A percentile compares a stretch with the other conserved stretches of the same genome.
These are phyloP conservation scores for Selene dorsalis DNA, from an alignment of 2,797 vertebrate genomes.

Conservation along the genomic window DNA sequence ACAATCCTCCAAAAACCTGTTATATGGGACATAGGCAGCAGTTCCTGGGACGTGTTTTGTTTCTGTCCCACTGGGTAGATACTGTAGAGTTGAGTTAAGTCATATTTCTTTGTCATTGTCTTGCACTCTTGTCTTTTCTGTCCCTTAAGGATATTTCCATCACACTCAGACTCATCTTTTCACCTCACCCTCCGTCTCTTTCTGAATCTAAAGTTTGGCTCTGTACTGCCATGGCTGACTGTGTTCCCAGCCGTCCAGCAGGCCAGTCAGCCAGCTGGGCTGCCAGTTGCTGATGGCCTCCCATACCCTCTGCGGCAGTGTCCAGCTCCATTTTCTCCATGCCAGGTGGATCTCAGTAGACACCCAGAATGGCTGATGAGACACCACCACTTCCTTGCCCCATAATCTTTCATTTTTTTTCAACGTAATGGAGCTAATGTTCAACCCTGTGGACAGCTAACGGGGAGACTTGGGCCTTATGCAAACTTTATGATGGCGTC, in stretches of 20 bases:
- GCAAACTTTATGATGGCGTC: conserved; percentile 90
- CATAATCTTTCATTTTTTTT: conserved; percentile 21
- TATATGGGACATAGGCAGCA: too few species aligned
- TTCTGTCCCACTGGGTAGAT: too few species aligned
- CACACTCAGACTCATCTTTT: conserved; percentile 27
- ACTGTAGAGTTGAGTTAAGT: background rate
- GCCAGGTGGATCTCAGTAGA: conserved; percentile 48
- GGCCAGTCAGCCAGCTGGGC: conserved; percentile 44
- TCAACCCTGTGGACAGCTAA: conserved; percentile 80
- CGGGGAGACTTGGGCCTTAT: conserved; percentile 81
- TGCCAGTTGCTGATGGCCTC: conserved; percentile 36
- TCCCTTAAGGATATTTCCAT: background rate
- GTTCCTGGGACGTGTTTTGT: background rate
- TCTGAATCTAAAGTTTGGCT: conserved; percentile 36
- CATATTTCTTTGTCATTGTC: background rate
- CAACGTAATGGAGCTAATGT: conserved; percentile 90
- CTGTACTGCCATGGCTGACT: conserved; percentile 15
- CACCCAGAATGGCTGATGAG: conserved; percentile 58
- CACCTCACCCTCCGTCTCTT: background rate
- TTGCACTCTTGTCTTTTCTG: background rate
- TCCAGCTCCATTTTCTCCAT: conserved; percentile 49
- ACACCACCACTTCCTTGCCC: conserved; percentile 50
- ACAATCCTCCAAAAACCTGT: background rate
- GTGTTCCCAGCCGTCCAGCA: conserved; percentile 23
- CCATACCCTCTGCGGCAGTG: conserved; percentile 20